Conservation (phyloP, 2,888 invertebrate species). For the Camptogramma bilineatum region DNA sequence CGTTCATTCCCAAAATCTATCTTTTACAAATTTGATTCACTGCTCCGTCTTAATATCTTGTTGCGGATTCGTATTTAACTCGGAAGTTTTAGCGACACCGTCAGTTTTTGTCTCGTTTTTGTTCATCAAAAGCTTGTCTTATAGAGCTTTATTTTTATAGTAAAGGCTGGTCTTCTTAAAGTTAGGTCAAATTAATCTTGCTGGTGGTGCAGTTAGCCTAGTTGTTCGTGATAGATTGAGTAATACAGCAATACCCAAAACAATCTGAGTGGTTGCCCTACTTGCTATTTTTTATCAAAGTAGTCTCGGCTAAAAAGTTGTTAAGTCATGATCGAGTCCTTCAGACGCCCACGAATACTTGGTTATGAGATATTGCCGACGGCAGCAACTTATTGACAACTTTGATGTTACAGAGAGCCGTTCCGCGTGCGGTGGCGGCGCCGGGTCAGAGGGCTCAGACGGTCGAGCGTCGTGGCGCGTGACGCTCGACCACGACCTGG, state of each 20-base stretch:
- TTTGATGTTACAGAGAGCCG: conserved; percentile 87
- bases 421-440: conserved; percentile 90
- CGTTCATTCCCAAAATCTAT: conserved; percentile 10
- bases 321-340: neutral
- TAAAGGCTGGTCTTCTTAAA: too few relatives aligned
- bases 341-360: neutral
- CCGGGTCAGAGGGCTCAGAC: conserved; percentile 90
- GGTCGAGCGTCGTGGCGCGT: conserved; percentile 94
- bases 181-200: too few relatives aligned
- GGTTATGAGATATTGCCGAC: too few relatives aligned
- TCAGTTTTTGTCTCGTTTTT: neutral
- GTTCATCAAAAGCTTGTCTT: neutral
- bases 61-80: neutral
- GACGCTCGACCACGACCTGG: conserved; percentile 96
- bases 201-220: too few relatives aligned
- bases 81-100: neutral
- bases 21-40: neutral
- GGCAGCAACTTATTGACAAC: conserved; percentile 13
- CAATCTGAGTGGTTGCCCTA: too few relatives aligned
- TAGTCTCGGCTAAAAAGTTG: too few relatives aligned
- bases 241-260: too few relatives aligned
- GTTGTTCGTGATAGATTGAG: too few relatives aligned
- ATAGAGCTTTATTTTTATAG: too few relatives aligned
- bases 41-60: neutral
- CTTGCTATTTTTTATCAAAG: too few relatives aligned